These are phyloP conservation scores for Rutpela maculata DNA, from an alignment of 2,888 invertebrate species.

Conservation along the genomic window DNA sequence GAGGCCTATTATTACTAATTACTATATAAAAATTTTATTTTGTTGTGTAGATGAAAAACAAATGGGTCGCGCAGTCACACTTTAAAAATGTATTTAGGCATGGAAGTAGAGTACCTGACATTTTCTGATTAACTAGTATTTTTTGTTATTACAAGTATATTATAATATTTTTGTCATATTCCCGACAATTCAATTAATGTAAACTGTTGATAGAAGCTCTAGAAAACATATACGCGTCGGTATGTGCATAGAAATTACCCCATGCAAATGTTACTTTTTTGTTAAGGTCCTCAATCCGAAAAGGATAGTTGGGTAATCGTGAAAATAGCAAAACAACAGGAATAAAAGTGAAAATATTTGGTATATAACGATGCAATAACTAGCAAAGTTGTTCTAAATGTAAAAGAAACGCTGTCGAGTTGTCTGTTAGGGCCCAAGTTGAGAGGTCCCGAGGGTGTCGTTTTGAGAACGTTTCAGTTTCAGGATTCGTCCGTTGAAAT, in stretches of 20 bases:
- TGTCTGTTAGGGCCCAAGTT: slow-evolving; percentile 67
- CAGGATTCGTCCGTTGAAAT: slow-evolving; percentile 49
- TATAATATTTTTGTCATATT: neutral
- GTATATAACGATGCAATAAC: slow-evolving; percentile 55
- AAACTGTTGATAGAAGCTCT: neutral
- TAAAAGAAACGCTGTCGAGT: slow-evolving; percentile 66
- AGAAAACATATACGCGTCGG: neutral
- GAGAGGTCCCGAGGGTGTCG: slow-evolving; percentile 65
- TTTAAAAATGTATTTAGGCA: too few relatives aligned
- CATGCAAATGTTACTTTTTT: neutral
- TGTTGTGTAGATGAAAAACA: too few relatives aligned
- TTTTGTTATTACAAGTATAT: neutral
- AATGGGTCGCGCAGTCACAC: too few relatives aligned
- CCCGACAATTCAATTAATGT: neutral
- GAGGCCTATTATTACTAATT: too few relatives aligned
- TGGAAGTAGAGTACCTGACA: too few relatives aligned
- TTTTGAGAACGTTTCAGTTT: slow-evolving; percentile 57
- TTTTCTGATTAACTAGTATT: too few relatives aligned
- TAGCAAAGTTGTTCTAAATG: slow-evolving; percentile 62
- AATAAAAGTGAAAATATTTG: slow-evolving; percentile 52
- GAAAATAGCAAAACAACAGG: slow-evolving; percentile 33
- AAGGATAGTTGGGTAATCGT: slow-evolving; percentile 1
- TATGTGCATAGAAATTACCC: neutral
- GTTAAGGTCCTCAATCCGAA: neutral
- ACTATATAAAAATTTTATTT: too few relatives aligned